Percentiles rank a stretch among this genome's conserved stretches.
Evolutionary conservation across 2,888 invertebrate species (phyloP).

Genomic region (Ernsta delagoae): DNA sequence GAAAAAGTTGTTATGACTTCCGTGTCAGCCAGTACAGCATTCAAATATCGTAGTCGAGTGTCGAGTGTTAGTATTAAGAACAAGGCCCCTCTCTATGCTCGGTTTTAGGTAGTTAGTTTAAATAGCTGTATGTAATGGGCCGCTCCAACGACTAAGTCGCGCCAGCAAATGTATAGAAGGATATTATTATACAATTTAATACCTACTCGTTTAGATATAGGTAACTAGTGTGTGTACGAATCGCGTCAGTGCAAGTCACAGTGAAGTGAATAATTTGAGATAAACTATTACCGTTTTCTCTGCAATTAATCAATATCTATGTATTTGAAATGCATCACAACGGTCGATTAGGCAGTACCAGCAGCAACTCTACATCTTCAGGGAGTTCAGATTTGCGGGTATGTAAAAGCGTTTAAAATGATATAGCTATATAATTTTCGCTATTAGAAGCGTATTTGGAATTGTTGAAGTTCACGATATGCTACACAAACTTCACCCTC

Average conservation of each 20-base stretch:
- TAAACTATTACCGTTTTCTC: constrained; percentile 10
- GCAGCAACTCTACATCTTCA: constrained; percentile 73
- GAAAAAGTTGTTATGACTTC: constrained; percentile 29
- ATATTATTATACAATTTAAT: too few relatives aligned
- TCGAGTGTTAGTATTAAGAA: constrained; percentile 37
- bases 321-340: constrained; percentile 55
- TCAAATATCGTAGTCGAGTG: constrained; percentile 1
- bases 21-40: constrained; percentile 23
- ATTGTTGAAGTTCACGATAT: too few relatives aligned
- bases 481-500: too few relatives aligned
- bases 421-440: too few relatives aligned
- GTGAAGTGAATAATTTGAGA: constrained; percentile 34
- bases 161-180: constrained; percentile 33
- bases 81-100: constrained; percentile 39
- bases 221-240: constrained; percentile 5
- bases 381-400: constrained; percentile 75
- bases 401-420: constrained; percentile 36
- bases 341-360: constrained; percentile 60
- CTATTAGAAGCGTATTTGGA: too few relatives aligned
- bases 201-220: too few relatives aligned
- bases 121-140: constrained; percentile 40
- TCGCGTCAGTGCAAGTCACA: constrained; percentile 27
- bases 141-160: constrained; percentile 38
- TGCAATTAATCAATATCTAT: neutral
- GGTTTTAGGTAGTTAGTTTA: constrained; percentile 39